Evolutionary conservation across 2,797 vertebrate species (phyloP).

Genomic region (Protonibea diacanthus): DNA sequence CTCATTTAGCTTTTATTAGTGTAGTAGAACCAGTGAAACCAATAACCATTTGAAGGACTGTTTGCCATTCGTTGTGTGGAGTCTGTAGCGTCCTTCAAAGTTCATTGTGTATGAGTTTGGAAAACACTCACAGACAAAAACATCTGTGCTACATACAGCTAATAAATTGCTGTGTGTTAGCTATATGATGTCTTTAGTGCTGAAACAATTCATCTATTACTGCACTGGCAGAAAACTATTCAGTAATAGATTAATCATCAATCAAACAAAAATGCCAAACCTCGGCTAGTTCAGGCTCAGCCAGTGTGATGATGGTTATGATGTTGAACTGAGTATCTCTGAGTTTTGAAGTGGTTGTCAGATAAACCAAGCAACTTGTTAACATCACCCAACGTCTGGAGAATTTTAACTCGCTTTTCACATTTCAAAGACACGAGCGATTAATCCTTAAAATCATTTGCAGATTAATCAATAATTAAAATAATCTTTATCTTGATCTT

Average conservation of each 20-base stretch:
- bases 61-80: neutral
- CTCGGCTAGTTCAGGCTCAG: neutral
- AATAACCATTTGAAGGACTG: slow-evolving; percentile 8
- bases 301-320: neutral
- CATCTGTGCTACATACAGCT: neutral
- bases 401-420: neutral
- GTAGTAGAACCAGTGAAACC: neutral
- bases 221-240: neutral
- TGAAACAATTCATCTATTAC: neutral
- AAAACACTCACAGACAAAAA: neutral
- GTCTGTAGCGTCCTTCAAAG: neutral
- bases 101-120: neutral
- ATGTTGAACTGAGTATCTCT: neutral
- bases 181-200: neutral
- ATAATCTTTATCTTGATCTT: neutral
- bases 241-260: neutral
- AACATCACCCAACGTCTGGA: neutral
- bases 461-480: neutral
- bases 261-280: neutral
- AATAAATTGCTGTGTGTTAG: neutral
- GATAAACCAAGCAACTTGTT: neutral
- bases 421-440: neutral
- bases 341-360: neutral
- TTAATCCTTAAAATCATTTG: neutral
- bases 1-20: slow-evolving; percentile 22